phyloP scores from a whole-genome alignment of 2,113 vertebrate genomes.

The Phyllostomus discolor region DNA sequence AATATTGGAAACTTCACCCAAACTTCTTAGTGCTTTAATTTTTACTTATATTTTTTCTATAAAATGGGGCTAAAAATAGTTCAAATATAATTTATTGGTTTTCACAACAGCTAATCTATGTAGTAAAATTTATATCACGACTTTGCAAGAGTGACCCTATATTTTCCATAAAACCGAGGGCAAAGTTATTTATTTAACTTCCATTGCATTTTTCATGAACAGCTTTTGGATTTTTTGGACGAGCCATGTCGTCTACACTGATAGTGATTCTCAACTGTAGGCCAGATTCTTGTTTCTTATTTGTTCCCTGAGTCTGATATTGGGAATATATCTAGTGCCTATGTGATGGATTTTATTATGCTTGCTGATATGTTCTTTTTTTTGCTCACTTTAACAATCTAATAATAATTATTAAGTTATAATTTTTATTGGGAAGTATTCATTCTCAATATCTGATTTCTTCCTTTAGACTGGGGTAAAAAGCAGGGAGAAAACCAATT shows the following conservation, averaged over 20 bases:
- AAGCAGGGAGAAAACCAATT: background rate
- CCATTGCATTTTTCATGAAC: background rate
- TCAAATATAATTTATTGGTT: background rate
- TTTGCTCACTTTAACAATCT: background rate
- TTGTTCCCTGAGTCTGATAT: background rate
- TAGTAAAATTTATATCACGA: background rate
- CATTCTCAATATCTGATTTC: background rate
- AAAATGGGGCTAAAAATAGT: background rate
- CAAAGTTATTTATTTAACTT: background rate
- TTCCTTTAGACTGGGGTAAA: background rate
- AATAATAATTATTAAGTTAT: background rate
- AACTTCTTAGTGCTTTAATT: background rate
- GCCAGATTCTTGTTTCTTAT: background rate
- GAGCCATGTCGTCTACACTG: background rate
- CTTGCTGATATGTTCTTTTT: background rate
- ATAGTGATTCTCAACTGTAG: background rate
- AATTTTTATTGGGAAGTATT: background rate
- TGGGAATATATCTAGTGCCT: background rate
- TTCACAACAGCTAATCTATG: background rate
- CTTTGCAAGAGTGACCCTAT: background rate
- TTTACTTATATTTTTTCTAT: background rate
- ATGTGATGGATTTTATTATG: background rate
- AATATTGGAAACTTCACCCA: background rate
- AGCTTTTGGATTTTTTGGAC: background rate
- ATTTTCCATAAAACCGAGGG: background rate